phyloP scores from a whole-genome alignment of 2,113 vertebrate species.

The Garra rufa region DNA sequence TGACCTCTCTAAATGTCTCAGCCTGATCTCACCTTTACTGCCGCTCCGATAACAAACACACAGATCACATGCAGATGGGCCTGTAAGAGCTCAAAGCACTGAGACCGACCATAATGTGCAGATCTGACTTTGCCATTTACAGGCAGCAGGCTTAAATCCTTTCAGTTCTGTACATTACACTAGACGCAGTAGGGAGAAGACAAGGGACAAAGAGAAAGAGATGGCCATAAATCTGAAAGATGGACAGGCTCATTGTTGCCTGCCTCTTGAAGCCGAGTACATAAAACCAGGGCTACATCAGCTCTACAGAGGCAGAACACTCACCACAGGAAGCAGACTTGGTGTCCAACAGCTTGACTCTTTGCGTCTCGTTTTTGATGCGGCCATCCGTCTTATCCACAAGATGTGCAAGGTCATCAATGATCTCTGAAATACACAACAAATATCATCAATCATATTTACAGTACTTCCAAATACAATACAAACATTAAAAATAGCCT shows the following conservation, averaged over 20 bases:
- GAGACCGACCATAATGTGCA: neutral
- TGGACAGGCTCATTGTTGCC: conserved; percentile 1
- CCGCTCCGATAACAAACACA: conserved; percentile 13
- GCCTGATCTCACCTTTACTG: conserved; percentile 36
- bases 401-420: conserved; percentile 91
- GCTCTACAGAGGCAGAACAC: conserved; percentile 50
- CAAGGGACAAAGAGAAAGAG: conserved; percentile 10
- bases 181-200: neutral
- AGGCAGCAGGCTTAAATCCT: neutral
- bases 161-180: neutral
- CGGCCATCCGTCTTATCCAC: conserved; percentile 90
- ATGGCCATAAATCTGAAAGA: conserved; percentile 4
- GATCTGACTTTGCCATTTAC: conserved; percentile 4
- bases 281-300: neutral
- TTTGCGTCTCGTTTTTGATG: conserved; percentile 84
- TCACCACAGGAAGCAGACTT: conserved; percentile 93
- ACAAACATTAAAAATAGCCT: neutral
- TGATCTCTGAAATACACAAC: conserved; percentile 83
- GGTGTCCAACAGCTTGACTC: conserved; percentile 87
- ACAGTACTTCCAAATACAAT: neutral
- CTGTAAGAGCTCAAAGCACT: neutral
- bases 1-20: conserved; percentile 21
- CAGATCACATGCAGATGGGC: conserved; percentile 16
- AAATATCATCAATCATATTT: conserved; percentile 8
- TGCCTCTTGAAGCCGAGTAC: neutral